A percentile compares a stretch with the other conserved stretches of the same genome.
These are phyloP conservation scores for Lampropteryx suffumata DNA, from an alignment of 2,888 invertebrate species.

Conservation along the genomic window DNA sequence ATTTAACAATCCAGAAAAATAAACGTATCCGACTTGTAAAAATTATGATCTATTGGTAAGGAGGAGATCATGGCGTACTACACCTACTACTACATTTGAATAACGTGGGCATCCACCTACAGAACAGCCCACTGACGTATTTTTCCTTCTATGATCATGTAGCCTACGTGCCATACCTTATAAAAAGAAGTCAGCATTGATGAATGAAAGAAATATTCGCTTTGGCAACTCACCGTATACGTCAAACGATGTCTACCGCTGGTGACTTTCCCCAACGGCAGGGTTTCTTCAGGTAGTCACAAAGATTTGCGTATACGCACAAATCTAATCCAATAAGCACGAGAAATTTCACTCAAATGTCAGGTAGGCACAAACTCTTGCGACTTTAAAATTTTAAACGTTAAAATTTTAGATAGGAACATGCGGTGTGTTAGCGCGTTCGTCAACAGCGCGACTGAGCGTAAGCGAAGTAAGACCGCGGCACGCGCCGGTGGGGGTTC, in stretches of 20 bases:
- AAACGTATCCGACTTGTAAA: too few species aligned
- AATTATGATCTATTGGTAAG: conserved; percentile 30
- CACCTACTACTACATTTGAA: conserved; percentile 64
- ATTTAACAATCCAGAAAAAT: too few species aligned
- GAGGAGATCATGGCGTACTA: conserved; percentile 57
- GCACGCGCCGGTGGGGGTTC: conserved; percentile 78
- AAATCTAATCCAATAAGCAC: conserved; percentile 44
- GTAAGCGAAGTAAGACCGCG: conserved; percentile 56
- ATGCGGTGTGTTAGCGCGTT: conserved; percentile 72
- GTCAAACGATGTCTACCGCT: conserved; percentile 56
- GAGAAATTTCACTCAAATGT: conserved; percentile 46
- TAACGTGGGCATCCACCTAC: conserved; percentile 79
- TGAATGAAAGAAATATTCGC: conserved; percentile 52
- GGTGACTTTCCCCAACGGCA: conserved; percentile 61
- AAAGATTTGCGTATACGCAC: conserved; percentile 36
- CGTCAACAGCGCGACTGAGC: conserved; percentile 73
- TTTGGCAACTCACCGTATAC: conserved; percentile 71
- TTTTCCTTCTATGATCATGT: conserved; percentile 57
- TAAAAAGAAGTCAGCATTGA: conserved; percentile 52
- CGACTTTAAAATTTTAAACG: conserved; percentile 66
- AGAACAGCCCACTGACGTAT: conserved; percentile 68
- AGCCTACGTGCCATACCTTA: conserved; percentile 69
- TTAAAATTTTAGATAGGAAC: conserved; percentile 54
- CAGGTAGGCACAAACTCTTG: conserved; percentile 54
- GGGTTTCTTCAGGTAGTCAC: conserved; percentile 39